These are phyloP conservation scores for Eupithecia insigniata DNA, from an alignment of 2,888 invertebrate species.

Conservation along the genomic window DNA sequence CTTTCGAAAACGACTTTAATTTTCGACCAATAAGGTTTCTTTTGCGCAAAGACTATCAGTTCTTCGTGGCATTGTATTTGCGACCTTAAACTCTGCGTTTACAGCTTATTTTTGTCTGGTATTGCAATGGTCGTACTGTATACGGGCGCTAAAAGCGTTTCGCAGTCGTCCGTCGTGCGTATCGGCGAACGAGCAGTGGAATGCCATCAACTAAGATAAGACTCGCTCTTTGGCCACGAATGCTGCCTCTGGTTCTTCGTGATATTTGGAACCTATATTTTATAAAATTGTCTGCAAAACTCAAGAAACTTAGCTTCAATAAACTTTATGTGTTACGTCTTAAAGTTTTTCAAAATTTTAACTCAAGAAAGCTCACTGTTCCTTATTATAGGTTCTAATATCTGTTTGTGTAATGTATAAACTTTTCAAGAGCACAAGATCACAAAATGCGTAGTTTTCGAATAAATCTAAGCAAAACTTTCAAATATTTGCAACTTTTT, in stretches of 20 bases:
- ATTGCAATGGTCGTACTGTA: constrained; percentile 53
- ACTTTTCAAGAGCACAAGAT: neutral
- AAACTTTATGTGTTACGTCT: neutral
- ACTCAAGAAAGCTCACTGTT: neutral
- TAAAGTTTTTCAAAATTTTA: neutral
- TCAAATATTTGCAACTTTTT: neutral
- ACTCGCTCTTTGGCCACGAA: constrained; percentile 66
- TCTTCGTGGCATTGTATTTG: constrained; percentile 44
- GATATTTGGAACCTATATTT: constrained; percentile 62
- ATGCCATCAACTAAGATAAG: constrained; percentile 83
- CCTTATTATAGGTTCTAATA: neutral
- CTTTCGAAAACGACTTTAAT: constrained; percentile 80
- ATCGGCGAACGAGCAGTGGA: constrained; percentile 78
- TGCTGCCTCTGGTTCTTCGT: constrained; percentile 59
- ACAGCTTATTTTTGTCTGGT: constrained; percentile 50
- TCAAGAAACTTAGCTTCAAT: constrained; percentile 18
- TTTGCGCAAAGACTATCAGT: constrained; percentile 62
- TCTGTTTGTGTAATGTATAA: neutral
- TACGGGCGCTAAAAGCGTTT: constrained; percentile 83
- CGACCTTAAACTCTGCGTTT: constrained; percentile 47
- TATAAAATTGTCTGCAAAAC: constrained; percentile 47
- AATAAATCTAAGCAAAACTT: neutral
- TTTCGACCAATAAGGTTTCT: constrained; percentile 76
- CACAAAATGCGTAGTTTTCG: neutral
- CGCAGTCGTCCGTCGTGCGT: constrained; percentile 82